Percentiles rank a stretch among this genome's conserved stretches.
Conservation (phyloP, 2,888 invertebrate genomes). For the Encarsia formosa region DNA sequence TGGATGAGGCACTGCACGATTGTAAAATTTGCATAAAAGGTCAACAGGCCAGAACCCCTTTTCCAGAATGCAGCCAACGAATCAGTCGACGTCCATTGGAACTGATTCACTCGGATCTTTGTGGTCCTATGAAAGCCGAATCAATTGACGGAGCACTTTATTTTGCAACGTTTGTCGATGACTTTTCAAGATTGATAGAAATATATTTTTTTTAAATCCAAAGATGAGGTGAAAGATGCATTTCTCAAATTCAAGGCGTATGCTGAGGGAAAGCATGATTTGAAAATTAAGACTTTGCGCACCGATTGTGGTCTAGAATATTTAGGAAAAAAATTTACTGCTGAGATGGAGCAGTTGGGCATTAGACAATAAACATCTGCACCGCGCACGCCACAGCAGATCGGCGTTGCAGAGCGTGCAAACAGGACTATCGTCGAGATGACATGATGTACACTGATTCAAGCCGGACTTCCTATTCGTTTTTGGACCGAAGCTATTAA, state of each 20-base stretch:
- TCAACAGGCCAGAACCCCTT: neutral
- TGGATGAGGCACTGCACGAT: neutral
- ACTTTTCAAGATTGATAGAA: neutral
- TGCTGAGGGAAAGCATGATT: neutral
- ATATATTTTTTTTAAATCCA: neutral
- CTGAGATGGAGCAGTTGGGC: neutral
- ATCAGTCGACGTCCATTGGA: neutral
- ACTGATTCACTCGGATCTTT: neutral
- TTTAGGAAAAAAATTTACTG: neutral
- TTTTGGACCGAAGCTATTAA: slow-evolving; percentile 20
- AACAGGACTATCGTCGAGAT: neutral
- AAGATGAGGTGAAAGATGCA: neutral
- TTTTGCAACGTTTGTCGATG: neutral
- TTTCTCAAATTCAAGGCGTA: neutral
- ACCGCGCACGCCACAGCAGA: neutral
- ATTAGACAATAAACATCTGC: neutral
- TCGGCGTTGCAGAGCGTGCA: neutral
- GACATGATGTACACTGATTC: neutral
- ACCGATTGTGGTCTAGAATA: neutral
- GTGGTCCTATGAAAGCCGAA: neutral
- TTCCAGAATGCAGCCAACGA: neutral
- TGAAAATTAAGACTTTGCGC: neutral
- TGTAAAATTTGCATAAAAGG: neutral
- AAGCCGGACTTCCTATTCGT: neutral
- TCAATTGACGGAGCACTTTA: neutral